These are phyloP conservation scores for Digitonthophagus gazella DNA, from an alignment of 2,888 invertebrate genomes.

Conservation along the genomic window DNA sequence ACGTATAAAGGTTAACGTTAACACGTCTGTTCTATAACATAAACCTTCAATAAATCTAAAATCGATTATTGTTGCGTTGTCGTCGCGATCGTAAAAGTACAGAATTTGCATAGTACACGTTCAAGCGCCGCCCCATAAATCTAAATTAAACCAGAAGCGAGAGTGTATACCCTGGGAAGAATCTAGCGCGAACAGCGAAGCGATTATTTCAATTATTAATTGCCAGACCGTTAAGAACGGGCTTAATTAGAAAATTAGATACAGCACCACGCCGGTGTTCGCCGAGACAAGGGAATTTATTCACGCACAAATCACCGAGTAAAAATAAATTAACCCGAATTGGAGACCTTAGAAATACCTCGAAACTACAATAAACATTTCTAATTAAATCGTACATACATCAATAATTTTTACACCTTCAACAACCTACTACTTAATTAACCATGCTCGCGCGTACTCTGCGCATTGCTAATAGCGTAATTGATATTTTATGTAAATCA, in stretches of 20 bases:
- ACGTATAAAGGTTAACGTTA: not conserved
- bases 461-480: no score
- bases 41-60: not conserved
- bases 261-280: not conserved
- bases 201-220: constrained; percentile 11
- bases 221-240: constrained; percentile 3
- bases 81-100: not conserved
- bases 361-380: not conserved
- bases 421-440: no score
- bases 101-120: not conserved
- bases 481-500: no score
- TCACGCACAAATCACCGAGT: constrained; percentile 5
- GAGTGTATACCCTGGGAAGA: not conserved
- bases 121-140: constrained; percentile 2
- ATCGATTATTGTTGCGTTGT: not conserved
- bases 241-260: constrained; percentile 14
- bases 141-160: constrained; percentile 7
- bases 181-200: not conserved
- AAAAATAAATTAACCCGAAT: constrained; percentile 5
- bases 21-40: not conserved
- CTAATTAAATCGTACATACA: no score
- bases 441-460: no score
- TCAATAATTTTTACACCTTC: no score
- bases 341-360: not conserved
- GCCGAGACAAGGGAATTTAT: constrained; percentile 2